Evolutionary conservation across 2,888 invertebrate species (phyloP), one percentile per base, ranked within the genome.

Genomic region (Incurvaria masculella): DNA sequence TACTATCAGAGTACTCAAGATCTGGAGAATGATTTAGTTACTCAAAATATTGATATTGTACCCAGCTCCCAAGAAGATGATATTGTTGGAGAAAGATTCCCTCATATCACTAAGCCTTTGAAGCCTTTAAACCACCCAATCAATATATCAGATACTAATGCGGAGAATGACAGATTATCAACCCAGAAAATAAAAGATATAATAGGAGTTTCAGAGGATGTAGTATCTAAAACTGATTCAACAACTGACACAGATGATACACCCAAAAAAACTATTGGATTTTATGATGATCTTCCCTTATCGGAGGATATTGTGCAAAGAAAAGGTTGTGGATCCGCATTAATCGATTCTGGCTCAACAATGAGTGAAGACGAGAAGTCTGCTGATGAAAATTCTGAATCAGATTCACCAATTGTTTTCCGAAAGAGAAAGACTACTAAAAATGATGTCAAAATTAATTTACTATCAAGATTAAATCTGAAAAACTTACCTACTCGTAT

Each of bases 211-310:
- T 56, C 56, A 8, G 56, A 62, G 18, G 48, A 45, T 45, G 14
- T 51, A 50, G 2, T 56, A 59, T 2, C 50, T 50, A 4, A 56
- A 53, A 38, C 16, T 57, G 69, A 69, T 50, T n/a, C n/a, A n/a
- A 56, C 60, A n/a, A 69, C 70, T 1, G 72, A 72, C 52, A 17
- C 59, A 11, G 69, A 72, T 52, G 45, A 47, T 10, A 70, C 69
- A 11, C 71, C 73, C 1, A 68, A 63, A 57, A 74, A n/a, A 72
- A 57, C 50, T 14, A n/a, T 33, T 33, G 8, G 33, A 33, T 33
- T 33, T 33, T n/a, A n/a, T 33, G 33, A 33, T 11, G 33, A 33
- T 4, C 14, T 33, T 4, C 33, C 33, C 14, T 11, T 33, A 33
- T 33, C 33, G 14, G 33, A 33, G 14, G 33, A 33, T 11, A 33